phyloP scores from a whole-genome alignment of 2,888 invertebrate genomes.

The Neelides folsomi region DNA sequence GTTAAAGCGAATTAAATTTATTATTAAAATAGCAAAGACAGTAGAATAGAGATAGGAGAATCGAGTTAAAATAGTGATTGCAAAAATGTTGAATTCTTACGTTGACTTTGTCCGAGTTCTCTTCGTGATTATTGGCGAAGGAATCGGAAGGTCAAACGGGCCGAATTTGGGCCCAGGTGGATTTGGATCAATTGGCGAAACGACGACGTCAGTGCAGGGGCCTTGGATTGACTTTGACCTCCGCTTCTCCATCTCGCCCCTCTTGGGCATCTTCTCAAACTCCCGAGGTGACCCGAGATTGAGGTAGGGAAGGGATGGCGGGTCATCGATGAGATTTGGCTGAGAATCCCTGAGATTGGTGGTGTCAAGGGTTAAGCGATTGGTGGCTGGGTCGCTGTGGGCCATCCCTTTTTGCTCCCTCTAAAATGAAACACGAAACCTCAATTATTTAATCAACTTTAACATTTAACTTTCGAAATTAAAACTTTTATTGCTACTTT shows the following conservation, averaged over 20 bases:
- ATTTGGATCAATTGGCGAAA: background rate
- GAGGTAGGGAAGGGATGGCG: slow-evolving; percentile 12
- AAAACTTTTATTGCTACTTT: too few species aligned
- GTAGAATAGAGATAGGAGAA: too few species aligned
- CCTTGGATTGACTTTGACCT: slow-evolving; percentile 12
- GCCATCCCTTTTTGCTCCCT: too few species aligned
- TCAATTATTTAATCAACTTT: too few species aligned
- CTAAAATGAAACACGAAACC: too few species aligned
- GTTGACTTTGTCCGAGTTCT: slow-evolving; percentile 66
- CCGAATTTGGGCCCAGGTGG: slow-evolving; percentile 13
- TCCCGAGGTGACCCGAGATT: slow-evolving; percentile 25
- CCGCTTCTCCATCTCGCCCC: slow-evolving; percentile 9
- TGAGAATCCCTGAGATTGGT: slow-evolving; percentile 18
- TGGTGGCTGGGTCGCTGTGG: slow-evolving; percentile 15
- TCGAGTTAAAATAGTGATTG: too few species aligned
- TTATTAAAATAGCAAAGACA: too few species aligned
- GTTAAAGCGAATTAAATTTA: too few species aligned
- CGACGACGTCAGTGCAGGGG: too few species aligned
- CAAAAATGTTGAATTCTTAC: slow-evolving; percentile 43
- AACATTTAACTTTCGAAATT: too few species aligned
- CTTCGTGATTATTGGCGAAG: slow-evolving; percentile 66
- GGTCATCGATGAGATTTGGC: slow-evolving; percentile 19
- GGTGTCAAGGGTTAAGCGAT: slow-evolving; percentile 23
- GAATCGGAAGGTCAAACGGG: slow-evolving; percentile 40
- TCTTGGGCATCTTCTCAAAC: slow-evolving; percentile 12